phyloP scores from a whole-genome alignment of 2,113 vertebrate species.

The Megaceryle maxima region DNA sequence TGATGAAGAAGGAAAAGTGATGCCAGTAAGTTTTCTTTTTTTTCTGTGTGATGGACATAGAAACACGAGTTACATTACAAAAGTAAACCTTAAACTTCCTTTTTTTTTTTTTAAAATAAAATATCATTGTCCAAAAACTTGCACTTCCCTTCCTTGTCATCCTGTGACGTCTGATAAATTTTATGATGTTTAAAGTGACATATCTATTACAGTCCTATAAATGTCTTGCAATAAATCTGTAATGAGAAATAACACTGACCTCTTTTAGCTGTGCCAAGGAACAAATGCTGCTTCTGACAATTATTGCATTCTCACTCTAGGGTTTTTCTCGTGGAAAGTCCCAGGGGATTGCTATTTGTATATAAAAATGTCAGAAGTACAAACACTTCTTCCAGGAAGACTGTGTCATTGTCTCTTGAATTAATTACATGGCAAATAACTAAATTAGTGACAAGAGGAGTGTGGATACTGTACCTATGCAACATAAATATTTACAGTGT shows the following conservation, averaged over 20 bases:
- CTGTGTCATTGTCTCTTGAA: not conserved
- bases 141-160: not conserved
- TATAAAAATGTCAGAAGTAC: not conserved
- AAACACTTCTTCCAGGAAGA: not conserved
- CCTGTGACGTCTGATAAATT: not conserved
- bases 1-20: constrained; percentile 89
- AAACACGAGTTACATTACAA: not conserved
- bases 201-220: not conserved
- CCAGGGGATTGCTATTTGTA: not conserved
- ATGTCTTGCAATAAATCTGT: not conserved
- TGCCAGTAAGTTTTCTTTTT: constrained; percentile 80
- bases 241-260: not conserved
- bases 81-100: not conserved
- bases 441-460: not conserved
- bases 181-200: not conserved
- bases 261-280: constrained; percentile 45
- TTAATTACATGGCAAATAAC: not conserved
- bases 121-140: not conserved
- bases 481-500: not conserved
- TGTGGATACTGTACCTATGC: not conserved
- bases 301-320: not conserved
- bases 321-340: constrained; percentile 15
- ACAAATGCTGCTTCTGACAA: constrained; percentile 32
- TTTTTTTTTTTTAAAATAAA: not conserved
- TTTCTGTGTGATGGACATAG: not conserved